A percentile compares a stretch with the other conserved stretches of the same genome.
phyloP scores from a whole-genome alignment of 2,797 vertebrate genomes.

The Chaetodon trifasciatus region DNA sequence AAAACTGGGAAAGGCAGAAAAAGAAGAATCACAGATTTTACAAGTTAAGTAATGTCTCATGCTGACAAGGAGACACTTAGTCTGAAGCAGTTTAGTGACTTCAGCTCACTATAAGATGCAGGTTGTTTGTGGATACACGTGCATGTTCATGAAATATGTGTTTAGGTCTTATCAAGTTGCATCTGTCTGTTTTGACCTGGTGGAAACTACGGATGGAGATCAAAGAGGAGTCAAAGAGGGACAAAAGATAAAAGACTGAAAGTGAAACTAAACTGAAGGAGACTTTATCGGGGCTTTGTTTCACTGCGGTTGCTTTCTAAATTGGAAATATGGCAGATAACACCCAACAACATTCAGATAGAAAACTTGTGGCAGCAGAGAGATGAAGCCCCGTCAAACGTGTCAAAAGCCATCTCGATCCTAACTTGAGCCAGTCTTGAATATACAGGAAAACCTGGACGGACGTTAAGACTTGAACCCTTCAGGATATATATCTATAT shows the following conservation, averaged over 20 bases:
- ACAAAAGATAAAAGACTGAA: neutral
- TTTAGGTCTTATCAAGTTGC: neutral
- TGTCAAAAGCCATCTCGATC: neutral
- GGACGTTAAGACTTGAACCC: neutral
- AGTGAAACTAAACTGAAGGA: conserved; percentile 22
- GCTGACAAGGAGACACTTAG: neutral
- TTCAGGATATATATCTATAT: neutral
- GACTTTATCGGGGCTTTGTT: conserved; percentile 7
- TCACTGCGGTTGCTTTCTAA: conserved; percentile 10
- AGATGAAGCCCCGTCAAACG: neutral
- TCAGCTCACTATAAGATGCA: neutral
- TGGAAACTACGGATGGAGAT: neutral
- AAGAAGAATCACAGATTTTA: conserved; percentile 7
- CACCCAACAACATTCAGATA: neutral
- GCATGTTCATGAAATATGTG: neutral
- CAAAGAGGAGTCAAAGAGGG: neutral
- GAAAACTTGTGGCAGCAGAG: neutral
- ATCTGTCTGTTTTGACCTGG: neutral
- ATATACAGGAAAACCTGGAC: neutral
- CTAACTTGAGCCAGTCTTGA: neutral
- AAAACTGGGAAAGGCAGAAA: neutral
- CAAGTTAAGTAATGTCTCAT: neutral
- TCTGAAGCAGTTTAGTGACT: conserved; percentile 3
- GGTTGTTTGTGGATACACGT: neutral
- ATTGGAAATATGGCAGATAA: conserved; percentile 9